These are phyloP conservation scores for Sebastes fasciatus DNA, from an alignment of 2,113 vertebrate genomes.

Conservation along the genomic window DNA sequence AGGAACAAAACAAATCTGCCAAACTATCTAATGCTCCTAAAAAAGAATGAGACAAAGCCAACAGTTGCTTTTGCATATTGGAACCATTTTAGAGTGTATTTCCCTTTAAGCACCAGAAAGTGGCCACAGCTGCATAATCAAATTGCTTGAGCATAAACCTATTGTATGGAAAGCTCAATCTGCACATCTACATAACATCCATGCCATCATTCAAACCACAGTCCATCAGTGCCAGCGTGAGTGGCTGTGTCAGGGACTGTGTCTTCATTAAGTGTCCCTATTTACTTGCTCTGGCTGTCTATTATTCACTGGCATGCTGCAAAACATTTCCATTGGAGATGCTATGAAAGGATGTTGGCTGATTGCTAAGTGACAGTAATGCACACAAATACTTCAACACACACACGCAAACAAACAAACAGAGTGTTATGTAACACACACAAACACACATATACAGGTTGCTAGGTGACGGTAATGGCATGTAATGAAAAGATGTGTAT, in stretches of 20 bases:
- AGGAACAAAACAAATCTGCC: not conserved
- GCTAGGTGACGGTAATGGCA: constrained; percentile 62
- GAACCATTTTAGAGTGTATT: not conserved
- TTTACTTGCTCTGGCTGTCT: constrained; percentile 27
- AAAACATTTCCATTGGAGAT: constrained; percentile 24
- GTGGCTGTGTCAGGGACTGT: constrained; percentile 39
- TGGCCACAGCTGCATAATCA: constrained; percentile 11
- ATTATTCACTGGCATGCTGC: constrained; percentile 35
- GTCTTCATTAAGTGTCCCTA: constrained; percentile 39
- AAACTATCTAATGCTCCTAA: not conserved
- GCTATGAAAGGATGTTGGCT: constrained; percentile 36
- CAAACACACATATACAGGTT: constrained; percentile 27
- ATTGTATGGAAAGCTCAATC: not conserved
- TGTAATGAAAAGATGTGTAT: constrained; percentile 41
- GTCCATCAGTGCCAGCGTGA: constrained; percentile 33
- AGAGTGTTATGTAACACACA: not conserved
- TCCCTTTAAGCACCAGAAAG: not conserved
- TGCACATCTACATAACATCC: constrained; percentile 37
- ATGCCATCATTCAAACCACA: constrained; percentile 36
- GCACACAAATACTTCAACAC: constrained; percentile 7
- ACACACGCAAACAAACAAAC: too few species aligned
- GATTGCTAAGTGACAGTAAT: constrained; percentile 55
- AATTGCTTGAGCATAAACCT: constrained; percentile 11
- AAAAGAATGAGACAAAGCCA: not conserved
- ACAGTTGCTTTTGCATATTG: not conserved